Evolutionary conservation across 2,797 vertebrate genomes (phyloP), one percentile per base, ranked within the genome.

Genomic region (Spheniscus humboldti): DNA sequence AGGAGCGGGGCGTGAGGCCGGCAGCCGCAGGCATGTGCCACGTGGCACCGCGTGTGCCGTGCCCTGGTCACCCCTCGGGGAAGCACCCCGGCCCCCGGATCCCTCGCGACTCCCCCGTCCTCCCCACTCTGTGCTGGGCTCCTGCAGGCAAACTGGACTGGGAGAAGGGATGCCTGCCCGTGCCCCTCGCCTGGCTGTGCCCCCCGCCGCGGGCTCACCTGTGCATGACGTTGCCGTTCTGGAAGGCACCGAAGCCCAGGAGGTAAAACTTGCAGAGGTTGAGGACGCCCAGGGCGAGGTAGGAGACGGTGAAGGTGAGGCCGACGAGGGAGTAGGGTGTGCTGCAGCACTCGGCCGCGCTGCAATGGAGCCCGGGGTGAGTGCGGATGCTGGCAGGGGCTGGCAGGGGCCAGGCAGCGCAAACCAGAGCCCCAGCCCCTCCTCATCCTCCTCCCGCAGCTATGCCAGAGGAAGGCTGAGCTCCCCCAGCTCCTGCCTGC

Each of bases 161-260:
- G 35, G 56, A 72, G 37, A 39, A 20, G 27, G 57, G 43, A 6
- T 19, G 60, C 43, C 81, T 7, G 23, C 48, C 33, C 4, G 12
- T 6, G 55, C 14, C 37, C 80, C 71, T 48, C 22, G 6, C 66
- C 31, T 14, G 30, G 10, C 68, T 10, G 41, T 30, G 33, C 15
- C 47, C 31, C 23, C 71, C 10, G 6, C 59, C 8, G 3, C 4
- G 1, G 9, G 28, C 97, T 97, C 90, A 99, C 99, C 99, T 98
- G 98, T 99, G 99, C 98, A 99, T 99, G 94, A 99, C 98, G 13
- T 99, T 99, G 86, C 98, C 98, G 8, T 99, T 98, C 90, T 98
- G 98, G 80, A 99, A 97, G 7, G 98, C 99, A 1, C 96, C 96
- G 4, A 97, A 98, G 66, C 99, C 99, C 90, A 98, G 98, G 76